Conservation (phyloP, 1,140 invertebrate species). For the Drosophila orosa region DNA sequence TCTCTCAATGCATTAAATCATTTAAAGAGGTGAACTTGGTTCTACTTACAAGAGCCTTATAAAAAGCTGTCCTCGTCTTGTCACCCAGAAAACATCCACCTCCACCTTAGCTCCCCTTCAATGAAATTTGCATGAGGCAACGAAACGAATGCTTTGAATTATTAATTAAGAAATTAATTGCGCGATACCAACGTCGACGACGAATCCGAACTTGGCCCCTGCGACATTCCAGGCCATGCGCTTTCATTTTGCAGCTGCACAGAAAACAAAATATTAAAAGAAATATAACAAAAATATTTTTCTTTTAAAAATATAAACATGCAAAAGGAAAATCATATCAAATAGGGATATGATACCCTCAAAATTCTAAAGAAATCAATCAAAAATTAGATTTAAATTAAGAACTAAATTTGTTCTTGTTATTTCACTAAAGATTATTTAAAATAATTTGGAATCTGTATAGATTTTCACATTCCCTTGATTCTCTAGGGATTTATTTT, state of each 20-base stretch:
- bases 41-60: neutral
- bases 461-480: neutral
- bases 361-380: neutral
- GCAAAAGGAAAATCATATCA: neutral
- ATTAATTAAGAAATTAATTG: conserved; percentile 73
- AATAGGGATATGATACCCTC: neutral
- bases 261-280: neutral
- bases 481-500: too few relatives aligned
- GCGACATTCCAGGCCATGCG: conserved; percentile 54
- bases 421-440: too few relatives aligned
- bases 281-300: neutral
- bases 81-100: conserved; percentile 20
- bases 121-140: conserved; percentile 59
- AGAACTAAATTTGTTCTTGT: too few relatives aligned
- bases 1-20: neutral
- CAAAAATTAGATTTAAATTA: neutral
- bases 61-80: conserved; percentile 19
- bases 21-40: conserved; percentile 1
- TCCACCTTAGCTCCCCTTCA: neutral
- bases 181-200: conserved; percentile 25
- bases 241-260: conserved; percentile 42
- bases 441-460: neutral
- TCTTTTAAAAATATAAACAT: neutral
- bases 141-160: conserved; percentile 60
- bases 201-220: conserved; percentile 35